Percentiles rank a stretch among this genome's conserved stretches.
Conservation (phyloP, 2,888 invertebrate species). For the Mechanitis mazaeus region DNA sequence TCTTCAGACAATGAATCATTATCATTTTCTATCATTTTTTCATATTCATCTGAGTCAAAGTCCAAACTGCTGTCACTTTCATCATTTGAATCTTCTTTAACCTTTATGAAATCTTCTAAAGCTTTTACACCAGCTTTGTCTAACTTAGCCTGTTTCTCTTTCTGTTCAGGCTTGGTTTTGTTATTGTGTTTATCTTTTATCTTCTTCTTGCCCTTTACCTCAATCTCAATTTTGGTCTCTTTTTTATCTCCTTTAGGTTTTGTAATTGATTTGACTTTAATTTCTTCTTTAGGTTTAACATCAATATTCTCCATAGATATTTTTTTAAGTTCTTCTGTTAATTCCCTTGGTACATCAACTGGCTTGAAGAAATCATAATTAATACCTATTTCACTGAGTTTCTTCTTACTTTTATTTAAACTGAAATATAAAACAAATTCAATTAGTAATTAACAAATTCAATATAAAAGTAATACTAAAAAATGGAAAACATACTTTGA, state of each 20-base stretch:
- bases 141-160: conserved; percentile 39
- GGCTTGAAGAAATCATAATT: conserved; percentile 72
- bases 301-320: conserved; percentile 15
- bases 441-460: neutral
- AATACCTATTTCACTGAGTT: conserved; percentile 67
- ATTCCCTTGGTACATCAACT: conserved; percentile 62
- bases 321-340: conserved; percentile 34
- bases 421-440: conserved; percentile 40
- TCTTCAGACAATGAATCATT: conserved; percentile 35
- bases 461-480: conserved; percentile 10
- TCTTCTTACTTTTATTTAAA: conserved; percentile 63
- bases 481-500: conserved; percentile 44
- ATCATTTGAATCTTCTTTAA: conserved; percentile 38
- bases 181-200: neutral
- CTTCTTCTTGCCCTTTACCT: neutral
- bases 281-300: conserved; percentile 17
- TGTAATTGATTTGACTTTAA: conserved; percentile 19
- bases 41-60: conserved; percentile 66
- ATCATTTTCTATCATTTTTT: conserved; percentile 47
- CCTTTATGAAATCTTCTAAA: conserved; percentile 48
- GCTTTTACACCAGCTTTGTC: conserved; percentile 47
- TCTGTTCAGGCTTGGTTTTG: conserved; percentile 34
- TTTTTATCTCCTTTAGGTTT: conserved; percentile 30
- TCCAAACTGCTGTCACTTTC: conserved; percentile 49
- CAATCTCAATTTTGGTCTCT: conserved; percentile 29